Base-by-base conservation (phyloP, 2,888 invertebrate species). In the Scaptomyza tumidula region DNA sequence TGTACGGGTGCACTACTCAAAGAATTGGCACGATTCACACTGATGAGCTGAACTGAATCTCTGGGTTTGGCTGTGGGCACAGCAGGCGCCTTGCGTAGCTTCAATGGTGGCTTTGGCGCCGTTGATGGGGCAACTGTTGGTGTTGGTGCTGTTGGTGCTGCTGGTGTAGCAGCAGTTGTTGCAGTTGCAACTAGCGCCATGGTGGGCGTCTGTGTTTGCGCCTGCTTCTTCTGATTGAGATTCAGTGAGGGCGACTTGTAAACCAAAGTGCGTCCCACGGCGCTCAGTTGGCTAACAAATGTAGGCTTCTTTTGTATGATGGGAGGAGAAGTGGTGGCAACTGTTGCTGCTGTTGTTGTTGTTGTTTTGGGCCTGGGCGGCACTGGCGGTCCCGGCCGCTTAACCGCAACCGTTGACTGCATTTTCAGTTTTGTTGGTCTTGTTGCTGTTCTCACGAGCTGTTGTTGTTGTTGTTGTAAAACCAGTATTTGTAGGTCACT, bases 341-440 rank as follows among this genome's bases (percentile, higher is more conserved):
- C 39, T 66, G 68, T 54, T 41, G 78, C 44, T 60, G 61, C 48
- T 57, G 63, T 29, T 46, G 63, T 4, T 19, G 71, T 4, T 53
- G 69, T 31, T 65, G 74, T 50, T 66, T 95, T 95, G 62, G 96
- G 96, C 86, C 96, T 93, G 78, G 96, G 96, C 63, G 96, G 96
- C 78, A 96, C 96, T 85, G 96, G 96, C 79, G 96, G 96, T 71
- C 94, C 94, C 77, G 94, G 92, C 91, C 93, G 94, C 80, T 93
- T 93, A 89, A 89, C 80, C 70, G 93, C 93, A 88, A 93, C 93
- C 93, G 93, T 93, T 64, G 87, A 52, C 57, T 76, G 71, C 72
- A 75, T 75, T 68, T 73, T 77, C 68, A 54, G 72, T 41, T 41
- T 41, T 24, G 24, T 24, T 24, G 24, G 24, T 39, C 14, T 75